Evolutionary conservation across 2,113 vertebrate species (phyloP), one percentile per base, ranked within the genome.

Genomic region (Bos indicus): DNA sequence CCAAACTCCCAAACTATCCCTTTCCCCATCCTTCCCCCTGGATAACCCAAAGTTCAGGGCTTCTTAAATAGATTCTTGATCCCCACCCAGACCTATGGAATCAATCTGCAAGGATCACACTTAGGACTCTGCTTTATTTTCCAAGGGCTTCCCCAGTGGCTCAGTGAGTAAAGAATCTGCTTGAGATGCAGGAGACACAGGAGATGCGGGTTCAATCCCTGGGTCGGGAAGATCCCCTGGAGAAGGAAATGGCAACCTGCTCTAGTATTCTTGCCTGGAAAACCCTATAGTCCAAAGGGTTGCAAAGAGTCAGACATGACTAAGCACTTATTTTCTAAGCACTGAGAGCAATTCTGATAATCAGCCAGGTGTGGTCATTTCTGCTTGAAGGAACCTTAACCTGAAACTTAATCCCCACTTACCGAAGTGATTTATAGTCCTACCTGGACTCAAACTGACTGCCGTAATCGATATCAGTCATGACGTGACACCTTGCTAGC

Each of bases 331-430:
- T 46, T 96, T 87, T 74, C 36, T 46, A 48, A 94, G 43, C 23
- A 2, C 28, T 3, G 19, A 5, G 6, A 77, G 26, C 46, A 81
- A 40, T 62, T 71, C 74, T 80, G 28, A 56, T 52, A 21, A 16
- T 48, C 60, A 36, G n/a, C 86, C 82, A 8, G 51, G 23, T 96
- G 74, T 95, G 86, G 8, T 94, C 4, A 1, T 83, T 94, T 95
- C 71, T 95, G 71, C 85, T 33, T 7, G 21, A 95, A 30, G 54
- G 33, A 94, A 36, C 12, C 86, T 88, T 48, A 36, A 48, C 30
- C 86, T 84, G 52, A 96, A 88, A 77, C 64, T 90, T 14, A 92
- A 12, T 43, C 30, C 36, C 43, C n/a, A 86, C 46, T 9, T 13
- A 9, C 26, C 5, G 40, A 64, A 62, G 9, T 57, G 80, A 90